Evolutionary conservation across 2,888 invertebrate genomes (phyloP), one percentile per base, ranked within the genome.

Genomic region (Trissonchulus sp.): DNA sequence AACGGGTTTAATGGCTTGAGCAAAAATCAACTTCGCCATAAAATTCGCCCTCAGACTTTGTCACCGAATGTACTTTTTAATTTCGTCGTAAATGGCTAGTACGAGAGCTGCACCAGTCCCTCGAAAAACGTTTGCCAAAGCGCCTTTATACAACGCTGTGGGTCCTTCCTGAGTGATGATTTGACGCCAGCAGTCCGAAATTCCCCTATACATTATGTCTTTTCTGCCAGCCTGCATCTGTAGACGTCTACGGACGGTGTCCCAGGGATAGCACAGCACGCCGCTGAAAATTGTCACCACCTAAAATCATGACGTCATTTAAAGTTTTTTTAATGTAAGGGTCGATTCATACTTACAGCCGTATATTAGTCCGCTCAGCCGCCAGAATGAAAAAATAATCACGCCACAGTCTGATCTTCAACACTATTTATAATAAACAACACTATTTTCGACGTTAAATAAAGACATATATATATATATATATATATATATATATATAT

Each of bases 181-280:
- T 86, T 92, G 91, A 74, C 88, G 83, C 91, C 94, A 93, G 89
- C 95, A 96, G 88, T 96, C 93, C 77, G 92, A 82, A 74, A 95
- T 94, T 87, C 88, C 91, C 89, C 92, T 94, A 90, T 94, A 94
- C 81, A 92, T 86, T 80, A 92, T 89, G 73, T 93, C 92, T 88
- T 90, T 90, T 79, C 91, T 90, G 74, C 94, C 94, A 81, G 94
- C 94, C 88, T 95, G 95, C 96, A 97, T 97, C 96, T 97, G 97
- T 93, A 98, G 93, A 86, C 96, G 91, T 89, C 96, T 90, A 86
- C 95, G 90, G 76, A 88, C 83, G 91, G 96, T 96, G 88, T 97
- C 96, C 88, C 97, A 92, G 83, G 96, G 96, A 89, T 97, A 97
- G 60, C 95, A 95, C 77, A 93, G 90, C 86, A 97, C 91, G 85